Conservation (phyloP, 2,888 invertebrate genomes). For the Ectemnius lituratus region DNA sequence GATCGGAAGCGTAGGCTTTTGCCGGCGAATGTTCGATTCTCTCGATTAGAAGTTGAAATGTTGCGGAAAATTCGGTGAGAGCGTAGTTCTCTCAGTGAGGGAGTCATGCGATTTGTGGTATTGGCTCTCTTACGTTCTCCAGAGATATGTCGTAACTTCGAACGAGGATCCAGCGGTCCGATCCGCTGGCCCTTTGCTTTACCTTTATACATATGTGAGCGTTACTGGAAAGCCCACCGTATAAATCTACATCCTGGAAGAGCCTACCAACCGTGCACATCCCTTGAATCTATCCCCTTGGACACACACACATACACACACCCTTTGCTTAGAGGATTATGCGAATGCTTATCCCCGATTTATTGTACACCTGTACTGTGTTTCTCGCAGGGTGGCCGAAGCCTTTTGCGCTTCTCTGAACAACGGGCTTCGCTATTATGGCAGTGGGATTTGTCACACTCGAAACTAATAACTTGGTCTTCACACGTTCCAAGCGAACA, state of each 20-base stretch:
- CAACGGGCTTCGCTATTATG: too few species aligned
- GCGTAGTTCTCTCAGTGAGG: not conserved
- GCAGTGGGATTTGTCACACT: too few species aligned
- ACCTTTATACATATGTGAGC: too few species aligned
- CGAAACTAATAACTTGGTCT: too few species aligned
- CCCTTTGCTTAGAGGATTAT: conserved; percentile 6
- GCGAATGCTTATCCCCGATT: conserved; percentile 23
- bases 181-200: too few species aligned
- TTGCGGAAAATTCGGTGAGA: not conserved
- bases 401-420: too few species aligned
- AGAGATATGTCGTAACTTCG: too few species aligned
- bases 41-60: not conserved
- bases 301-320: too few species aligned
- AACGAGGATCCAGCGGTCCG: too few species aligned
- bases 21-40: too few species aligned
- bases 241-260: not conserved
- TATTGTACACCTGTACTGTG: conserved; percentile 7
- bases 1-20: not conserved
- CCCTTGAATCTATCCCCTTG: too few species aligned
- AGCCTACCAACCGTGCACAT: not conserved
- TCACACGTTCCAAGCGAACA: too few species aligned
- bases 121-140: not conserved
- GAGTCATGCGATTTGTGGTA: not conserved
- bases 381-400: not conserved
- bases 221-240: not conserved